Base-by-base conservation (phyloP, 1,140 invertebrate genomes). In the Trichonephila inaurata region DNA sequence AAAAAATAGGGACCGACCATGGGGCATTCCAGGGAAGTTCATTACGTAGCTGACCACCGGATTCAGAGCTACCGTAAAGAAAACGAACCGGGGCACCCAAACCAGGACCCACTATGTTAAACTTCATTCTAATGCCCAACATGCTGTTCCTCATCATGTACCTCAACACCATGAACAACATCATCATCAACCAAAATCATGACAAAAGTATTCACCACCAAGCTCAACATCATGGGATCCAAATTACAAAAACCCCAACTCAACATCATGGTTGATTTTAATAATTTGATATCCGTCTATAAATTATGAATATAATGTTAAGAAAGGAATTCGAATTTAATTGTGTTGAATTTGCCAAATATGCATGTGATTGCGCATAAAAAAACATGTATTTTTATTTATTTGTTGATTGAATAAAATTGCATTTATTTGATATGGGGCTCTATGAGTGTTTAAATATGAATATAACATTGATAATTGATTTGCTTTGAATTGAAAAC, bases 21-120 rank as follows among this genome's bases (percentile, higher is more conserved):
- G 91, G n/a, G 94, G 94, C 1, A 51, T 83, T 24, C 60, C 40
- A 91, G 94, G n/a, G 77, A 91, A 24, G 94, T 95, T 28, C 66
- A 94, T 19, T 95, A 95, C 81, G 81, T 85, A 28, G 94, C 94
- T 21, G 94, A 95, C 62, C 64, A 95, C 6, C 82, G 94, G 94
- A n/a, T 95, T 94, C 93, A 88, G 93, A 40, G 94, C 94, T n/a
- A 33, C 44, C 24, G 94, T 95, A 14, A 89, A 89, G 19, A 95
- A 24, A 95, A 95, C 51, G 94, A 95, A 77, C 92, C 93, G 94
- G 94, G 89, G 93, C 94, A 10, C 77, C 90, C 51, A 24, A 91
- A 91, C n/a, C 91, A 92, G 16, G 64, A 92, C 60, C 91, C 91
- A 0, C 91, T 60, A 85, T 16, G 91, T 92, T 2, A 21, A 86